Evolutionary conservation across 2,797 vertebrate species (phyloP).

Genomic region (Typhlichthys eigenmanni): DNA sequence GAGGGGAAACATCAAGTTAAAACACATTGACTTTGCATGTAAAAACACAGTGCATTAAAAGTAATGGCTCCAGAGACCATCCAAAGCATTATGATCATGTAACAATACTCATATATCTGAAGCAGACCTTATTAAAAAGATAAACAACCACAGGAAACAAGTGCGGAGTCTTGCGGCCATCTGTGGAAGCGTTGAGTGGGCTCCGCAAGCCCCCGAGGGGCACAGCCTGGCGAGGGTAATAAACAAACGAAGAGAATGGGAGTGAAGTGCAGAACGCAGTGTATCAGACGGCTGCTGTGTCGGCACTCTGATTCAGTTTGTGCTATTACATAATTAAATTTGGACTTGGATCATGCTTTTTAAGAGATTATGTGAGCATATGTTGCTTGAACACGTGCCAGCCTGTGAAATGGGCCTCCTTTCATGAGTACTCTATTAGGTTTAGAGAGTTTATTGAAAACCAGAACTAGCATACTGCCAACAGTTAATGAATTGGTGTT

Average conservation of each 20-base stretch:
- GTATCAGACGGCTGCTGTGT: conserved; percentile 85
- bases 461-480: conserved; percentile 77
- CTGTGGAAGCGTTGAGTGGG: conserved; percentile 56
- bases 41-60: conserved; percentile 55
- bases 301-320: conserved; percentile 92
- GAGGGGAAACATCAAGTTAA: conserved; percentile 41
- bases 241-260: conserved; percentile 76
- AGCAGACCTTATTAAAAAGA: conserved; percentile 59
- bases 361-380: conserved; percentile 98
- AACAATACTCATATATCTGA: conserved; percentile 64
- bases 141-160: conserved; percentile 54
- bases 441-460: conserved; percentile 79
- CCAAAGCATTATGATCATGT: conserved; percentile 55
- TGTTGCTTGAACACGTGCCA: conserved; percentile 93
- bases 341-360: conserved; percentile 90
- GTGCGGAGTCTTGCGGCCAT: conserved; percentile 52
- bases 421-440: conserved; percentile 80
- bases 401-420: conserved; percentile 79
- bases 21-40: conserved; percentile 58
- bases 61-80: conserved; percentile 47
- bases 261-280: conserved; percentile 70
- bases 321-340: conserved; percentile 98
- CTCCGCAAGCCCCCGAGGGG: conserved; percentile 49
- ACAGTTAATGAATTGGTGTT: conserved; percentile 85
- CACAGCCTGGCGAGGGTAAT: conserved; percentile 60